Base-by-base conservation (phyloP, 2,113 vertebrate genomes). In the Lepus americanus region DNA sequence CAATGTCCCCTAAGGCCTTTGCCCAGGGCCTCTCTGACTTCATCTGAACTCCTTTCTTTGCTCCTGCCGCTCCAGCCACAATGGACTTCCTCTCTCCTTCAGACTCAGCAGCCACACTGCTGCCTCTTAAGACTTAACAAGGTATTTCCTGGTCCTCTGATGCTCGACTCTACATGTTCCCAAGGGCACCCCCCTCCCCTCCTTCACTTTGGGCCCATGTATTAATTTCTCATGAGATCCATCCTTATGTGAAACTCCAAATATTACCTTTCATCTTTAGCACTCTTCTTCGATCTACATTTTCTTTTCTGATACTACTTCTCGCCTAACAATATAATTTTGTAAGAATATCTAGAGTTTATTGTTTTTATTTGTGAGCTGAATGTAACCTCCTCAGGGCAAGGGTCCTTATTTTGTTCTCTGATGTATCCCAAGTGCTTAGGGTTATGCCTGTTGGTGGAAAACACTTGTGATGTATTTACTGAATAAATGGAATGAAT, bases 241-340 rank as follows among this genome's bases (percentile, higher is more conserved):
- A 25, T 36, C 39, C 69, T 89, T 63, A 12, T 22, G 33, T 17
- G n/a, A 93, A 59, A 20, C 31, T 44, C n/a, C 20, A 77, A 29
- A 44, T 20, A n/a, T 92, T 14, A 39, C 13, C 29, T 22, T 5
- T 3, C 6, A 19, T 19, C 1, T 17, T 78, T 12, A n/a, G 29
- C 0, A 16, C 4, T 6, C 51, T 33, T 31, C n/a, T 3, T 14
- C 29, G 23, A 10, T 66, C 6, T 22, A 31, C 9, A 5, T 23
- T 77, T 94, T 77, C 5, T 93, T 66, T 23, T n/a, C 64, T 7
- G 14, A 63, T 19, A 9, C 36, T 10, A 22, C 55, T 27, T 69
- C 82, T 69, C n/a, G 55, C 19, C 64, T 61, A 63, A 36, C 4
- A 9, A 36, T 66, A 23, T 36, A 20, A 14, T 66, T 20, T 44